Base-by-base conservation (phyloP, 2,888 invertebrate species). In the Erebia aethiops region DNA sequence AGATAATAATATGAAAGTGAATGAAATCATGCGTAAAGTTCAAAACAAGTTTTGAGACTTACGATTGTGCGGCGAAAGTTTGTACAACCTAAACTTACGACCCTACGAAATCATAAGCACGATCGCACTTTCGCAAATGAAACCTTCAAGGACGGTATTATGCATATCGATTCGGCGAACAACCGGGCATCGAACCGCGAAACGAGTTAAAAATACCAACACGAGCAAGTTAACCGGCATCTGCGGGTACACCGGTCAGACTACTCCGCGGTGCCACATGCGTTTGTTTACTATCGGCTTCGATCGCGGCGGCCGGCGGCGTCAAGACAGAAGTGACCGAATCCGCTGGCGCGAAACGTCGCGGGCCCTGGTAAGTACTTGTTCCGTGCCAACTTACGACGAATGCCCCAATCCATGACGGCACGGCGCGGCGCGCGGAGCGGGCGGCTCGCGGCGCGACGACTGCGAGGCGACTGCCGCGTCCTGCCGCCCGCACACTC, bases 371-470 rank as follows among this genome's bases (percentile, higher is more conserved):
- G 81, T 82, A 85, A 85, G 81, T 87, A 84, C 81, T 78, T 68
- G 72, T 68, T 69, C 71, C 66, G 63, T 67, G 72, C 57, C 72
- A 89, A 93, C 93, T 93, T 92, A 93, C 93, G 93, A 81, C 92
- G 93, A 83, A 93, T 91, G 89, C 93, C 93, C 93, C 93, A 93
- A 86, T 93, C 92, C 93, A 93, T 93, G 86, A 84, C 88, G 85
- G 79, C 77, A 84, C 88, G 85, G 79, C 77, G 82, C 81, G 82
- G 80, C 81, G 81, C 76, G 75, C 78, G 78, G 76, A 75, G 79
- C 78, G 77, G 78, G 83, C 84, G 86, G 84, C 86, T 86, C 90
- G 89, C 90, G 88, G 85, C 88, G 88, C 89, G 88, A 84, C 89
- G 90, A 87, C 88, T 86, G 83, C 86, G 85, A 85, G 81, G 79